Conservation (phyloP, 1,140 invertebrate genomes). For the Mylabris phalerata region DNA sequence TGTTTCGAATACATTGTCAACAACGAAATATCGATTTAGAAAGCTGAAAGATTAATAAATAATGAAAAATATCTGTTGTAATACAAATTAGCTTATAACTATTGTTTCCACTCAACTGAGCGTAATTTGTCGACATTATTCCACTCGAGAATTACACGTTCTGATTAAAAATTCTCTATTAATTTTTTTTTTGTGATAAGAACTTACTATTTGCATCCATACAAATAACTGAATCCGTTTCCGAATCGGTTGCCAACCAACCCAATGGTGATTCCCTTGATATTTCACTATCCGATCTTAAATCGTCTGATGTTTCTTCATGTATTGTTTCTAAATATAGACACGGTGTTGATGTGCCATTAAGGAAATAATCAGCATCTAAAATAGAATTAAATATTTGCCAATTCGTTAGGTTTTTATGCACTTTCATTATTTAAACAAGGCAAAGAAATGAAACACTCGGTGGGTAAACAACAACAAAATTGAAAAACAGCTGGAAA, state of each 20-base stretch:
- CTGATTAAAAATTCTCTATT: no score
- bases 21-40: neutral
- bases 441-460: neutral
- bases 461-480: neutral
- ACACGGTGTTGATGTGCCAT: constrained; percentile 39
- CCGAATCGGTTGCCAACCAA: constrained; percentile 58
- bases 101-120: constrained; percentile 6
- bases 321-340: constrained; percentile 66
- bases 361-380: constrained; percentile 46
- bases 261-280: constrained; percentile 42
- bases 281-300: constrained; percentile 60
- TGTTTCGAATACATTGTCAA: no score
- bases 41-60: neutral
- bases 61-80: no score
- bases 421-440: neutral
- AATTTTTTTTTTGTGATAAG: no score
- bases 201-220: constrained; percentile 43
- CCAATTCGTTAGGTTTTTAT: constrained; percentile 4
- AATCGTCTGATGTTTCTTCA: constrained; percentile 70
- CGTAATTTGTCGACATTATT: neutral
- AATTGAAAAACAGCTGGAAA: neutral
- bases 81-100: no score
- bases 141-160: no score
- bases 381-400: constrained; percentile 29
- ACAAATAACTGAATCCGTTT: constrained; percentile 51